Conservation (phyloP, 2,113 vertebrate genomes). For the Phalacrocorax aristotelis region DNA sequence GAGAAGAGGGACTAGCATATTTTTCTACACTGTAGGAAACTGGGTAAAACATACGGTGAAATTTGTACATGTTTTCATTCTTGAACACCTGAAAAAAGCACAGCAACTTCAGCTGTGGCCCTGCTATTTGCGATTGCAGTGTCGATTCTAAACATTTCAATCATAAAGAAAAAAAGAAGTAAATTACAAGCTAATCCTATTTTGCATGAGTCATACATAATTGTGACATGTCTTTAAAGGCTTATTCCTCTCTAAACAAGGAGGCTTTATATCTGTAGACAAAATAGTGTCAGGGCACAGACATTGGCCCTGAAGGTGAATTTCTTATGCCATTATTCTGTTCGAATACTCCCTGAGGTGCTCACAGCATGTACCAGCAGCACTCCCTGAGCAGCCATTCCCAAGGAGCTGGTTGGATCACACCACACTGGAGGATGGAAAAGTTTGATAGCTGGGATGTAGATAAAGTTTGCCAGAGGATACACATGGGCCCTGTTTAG, state of each 20-base stretch:
- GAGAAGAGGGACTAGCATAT: not conserved
- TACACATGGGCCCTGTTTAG: rapidly evolving
- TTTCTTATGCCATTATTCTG: not conserved
- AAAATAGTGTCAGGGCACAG: not conserved
- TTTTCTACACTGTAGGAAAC: not conserved
- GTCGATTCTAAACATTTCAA: not conserved
- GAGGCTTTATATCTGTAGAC: not conserved
- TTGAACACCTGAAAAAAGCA: not conserved
- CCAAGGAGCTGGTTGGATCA: not conserved
- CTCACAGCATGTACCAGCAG: not conserved
- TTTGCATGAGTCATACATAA: not conserved
- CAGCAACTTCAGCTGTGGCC: not conserved
- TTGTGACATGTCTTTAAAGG: not conserved
- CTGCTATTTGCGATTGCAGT: not conserved
- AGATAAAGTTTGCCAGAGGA: not conserved
- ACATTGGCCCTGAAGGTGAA: not conserved
- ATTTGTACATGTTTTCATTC: not conserved
- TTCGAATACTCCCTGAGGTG: not conserved
- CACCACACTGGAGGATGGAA: not conserved
- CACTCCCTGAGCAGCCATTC: not conserved
- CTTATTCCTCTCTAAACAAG: not conserved
- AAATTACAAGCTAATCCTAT: not conserved
- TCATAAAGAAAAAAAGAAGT: not conserved
- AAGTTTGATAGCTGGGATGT: not conserved
- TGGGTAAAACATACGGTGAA: not conserved